Evolutionary conservation across 2,113 vertebrate species (phyloP), one percentile per base, ranked within the genome.

Genomic region (Cairina moschata): DNA sequence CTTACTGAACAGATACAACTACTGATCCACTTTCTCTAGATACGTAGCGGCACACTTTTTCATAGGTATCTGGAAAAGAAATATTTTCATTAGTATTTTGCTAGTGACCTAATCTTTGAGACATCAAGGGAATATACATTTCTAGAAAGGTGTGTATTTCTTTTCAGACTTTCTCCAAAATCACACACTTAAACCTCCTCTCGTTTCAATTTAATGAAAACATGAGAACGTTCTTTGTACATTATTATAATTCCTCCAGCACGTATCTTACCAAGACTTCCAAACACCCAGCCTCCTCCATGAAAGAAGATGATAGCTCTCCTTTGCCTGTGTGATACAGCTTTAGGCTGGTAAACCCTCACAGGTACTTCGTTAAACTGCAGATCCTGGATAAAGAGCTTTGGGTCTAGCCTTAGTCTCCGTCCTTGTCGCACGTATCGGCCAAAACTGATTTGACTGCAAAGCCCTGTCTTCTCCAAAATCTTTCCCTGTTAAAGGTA

Each of bases 1-100:
- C 97, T 97, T 97, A 99, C 99, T 98, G 98, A 58, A 99, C 98
- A 55, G 99, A 98, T 56, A 99, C 96, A 62, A 99, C 98, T 9
- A 98, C 98, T 0, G 99, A 98, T 63, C 97, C 97, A 9, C 98
- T 98, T 84, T 98, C 97, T 92, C 97, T 98, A 92, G 98, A 98
- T 28, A 99, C 86, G 93, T 91, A 96, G 48, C 96, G 96, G 91
- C 99, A 99, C 59, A 99, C 84, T 62, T 92, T 95, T 59, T 99
- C 97, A 52, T 98, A 98, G 52, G 96, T 96, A 97, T 98, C 98
- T 99, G 97, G 55, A 97, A 97, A 78, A 96, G 10, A 96, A 90
- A 93, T 28, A 31, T 10, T 72, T 38, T 32, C 23, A 26, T 84
- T 40, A 91, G 58, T 85, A 69, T 48, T 80, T 56, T 6, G 3